phyloP scores from a whole-genome alignment of 2,888 invertebrate species.

The Balanococcus diminutus region DNA sequence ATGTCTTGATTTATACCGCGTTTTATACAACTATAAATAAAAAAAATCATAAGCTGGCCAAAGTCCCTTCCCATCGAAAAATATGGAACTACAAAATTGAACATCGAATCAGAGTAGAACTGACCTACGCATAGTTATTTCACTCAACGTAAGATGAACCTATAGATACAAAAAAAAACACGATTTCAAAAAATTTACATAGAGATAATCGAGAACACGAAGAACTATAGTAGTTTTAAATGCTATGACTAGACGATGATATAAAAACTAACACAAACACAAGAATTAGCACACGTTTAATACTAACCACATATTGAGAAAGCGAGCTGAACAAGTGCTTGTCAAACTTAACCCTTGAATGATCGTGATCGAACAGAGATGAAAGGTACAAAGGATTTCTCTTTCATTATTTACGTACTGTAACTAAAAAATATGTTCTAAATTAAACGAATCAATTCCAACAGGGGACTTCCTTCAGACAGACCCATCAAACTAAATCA shows the following conservation, averaged over 20 bases:
- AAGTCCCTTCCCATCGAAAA: background rate
- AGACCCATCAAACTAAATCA: background rate
- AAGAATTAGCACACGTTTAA: background rate
- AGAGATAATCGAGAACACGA: no score
- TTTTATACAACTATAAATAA: background rate
- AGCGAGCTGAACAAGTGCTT: constrained; percentile 2
- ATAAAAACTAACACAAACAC: background rate
- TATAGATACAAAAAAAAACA: background rate
- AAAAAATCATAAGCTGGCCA: background rate
- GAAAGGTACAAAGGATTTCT: background rate
- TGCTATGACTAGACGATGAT: background rate
- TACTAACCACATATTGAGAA: background rate
- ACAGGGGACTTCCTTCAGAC: background rate
- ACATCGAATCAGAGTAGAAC: background rate
- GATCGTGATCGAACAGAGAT: background rate
- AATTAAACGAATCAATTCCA: background rate
- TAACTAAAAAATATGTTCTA: background rate
- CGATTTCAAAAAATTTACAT: background rate
- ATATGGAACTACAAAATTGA: background rate
- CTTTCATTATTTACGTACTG: background rate
- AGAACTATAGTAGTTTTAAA: background rate
- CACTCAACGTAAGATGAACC: background rate
- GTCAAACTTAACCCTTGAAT: background rate
- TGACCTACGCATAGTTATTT: background rate
- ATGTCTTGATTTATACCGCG: background rate